Base-by-base conservation (phyloP, 2,797 vertebrate genomes). In the Thripadectes ignobilis region DNA sequence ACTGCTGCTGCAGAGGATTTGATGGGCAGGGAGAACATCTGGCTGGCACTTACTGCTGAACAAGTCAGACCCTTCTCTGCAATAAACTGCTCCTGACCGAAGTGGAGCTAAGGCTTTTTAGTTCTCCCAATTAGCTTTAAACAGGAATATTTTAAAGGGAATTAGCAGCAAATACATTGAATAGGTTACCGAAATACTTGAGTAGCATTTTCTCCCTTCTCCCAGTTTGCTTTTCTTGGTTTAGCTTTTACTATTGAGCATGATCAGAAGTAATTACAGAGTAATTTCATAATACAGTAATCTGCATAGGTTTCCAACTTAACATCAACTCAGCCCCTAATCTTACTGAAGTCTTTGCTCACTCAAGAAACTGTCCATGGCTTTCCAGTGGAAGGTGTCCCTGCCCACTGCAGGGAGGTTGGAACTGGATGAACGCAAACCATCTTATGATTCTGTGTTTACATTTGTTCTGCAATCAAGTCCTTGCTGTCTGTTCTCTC, bases 21-120 rank as follows among this genome's bases (percentile, higher is more conserved):
- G 89, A 92, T 52, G 48, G 52, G 61, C 48, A 87, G 48, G 45
- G 39, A 87, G 88, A 92, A 88, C 82, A 94, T 82, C 83, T 88
- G 71, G 16, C 71, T 93, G 85, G 62, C 82, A 89, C 62, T 45
- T 71, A 12, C 4, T 13, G 26, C 0, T 0, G 62, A 77, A 65
- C 29, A 26, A 49, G 29, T 59, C 57, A 65, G 48, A 36, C 23
- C 30, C 34, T 65, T 79, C 51, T 39, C 65, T 78, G 58, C 46
- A 75, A 7, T 34, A 23, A 51, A 16, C 12, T 72, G n/a, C 46
- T 61, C 0, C 54, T 68, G 27, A 16, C 30, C 75, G 20, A 48
- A 17, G 13, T 15, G 45, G 39, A 71, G 26, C 8, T 54, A 32
- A 61, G 36, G 30, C 30, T 18, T 12, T 76, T 71, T 36, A 46